Conservation (phyloP, 2,113 vertebrate species). For the Maccullochella peelii region DNA sequence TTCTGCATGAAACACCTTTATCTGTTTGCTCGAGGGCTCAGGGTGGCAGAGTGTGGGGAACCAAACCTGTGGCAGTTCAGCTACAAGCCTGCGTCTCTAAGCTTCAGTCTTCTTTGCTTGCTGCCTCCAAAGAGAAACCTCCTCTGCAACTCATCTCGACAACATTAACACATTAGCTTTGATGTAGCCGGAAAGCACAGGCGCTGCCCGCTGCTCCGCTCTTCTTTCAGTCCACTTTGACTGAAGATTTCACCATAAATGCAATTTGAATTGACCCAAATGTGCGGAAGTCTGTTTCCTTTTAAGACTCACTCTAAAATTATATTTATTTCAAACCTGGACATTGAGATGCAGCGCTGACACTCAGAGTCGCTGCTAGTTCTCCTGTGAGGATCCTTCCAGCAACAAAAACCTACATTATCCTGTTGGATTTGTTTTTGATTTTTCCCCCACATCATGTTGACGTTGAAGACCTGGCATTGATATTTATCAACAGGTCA, state of each 20-base stretch:
- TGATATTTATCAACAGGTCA: neutral
- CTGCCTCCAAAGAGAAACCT: neutral
- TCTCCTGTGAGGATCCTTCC: neutral
- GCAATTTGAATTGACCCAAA: conserved; percentile 26
- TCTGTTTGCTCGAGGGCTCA: neutral
- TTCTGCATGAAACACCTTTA: neutral
- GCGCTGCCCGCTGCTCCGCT: neutral
- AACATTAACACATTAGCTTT: neutral
- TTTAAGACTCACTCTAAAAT: neutral
- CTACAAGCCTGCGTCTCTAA: neutral
- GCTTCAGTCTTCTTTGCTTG: neutral
- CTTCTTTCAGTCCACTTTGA: conserved; percentile 1
- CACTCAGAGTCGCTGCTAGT: neutral
- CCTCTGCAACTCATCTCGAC: neutral
- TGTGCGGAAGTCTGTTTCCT: neutral
- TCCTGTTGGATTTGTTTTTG: neutral
- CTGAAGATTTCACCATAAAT: neutral
- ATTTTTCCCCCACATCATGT: neutral
- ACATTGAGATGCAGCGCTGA: neutral
- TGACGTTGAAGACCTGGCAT: neutral
- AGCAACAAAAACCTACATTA: neutral
- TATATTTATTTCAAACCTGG: neutral
- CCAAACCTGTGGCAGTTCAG: neutral
- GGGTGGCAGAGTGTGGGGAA: neutral
- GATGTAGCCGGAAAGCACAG: conserved; percentile 7